Percentiles rank a stretch among this genome's conserved stretches.
These are phyloP conservation scores for Branchinecta lindahli DNA, from an alignment of 1,140 invertebrate species.

Conservation along the genomic window DNA sequence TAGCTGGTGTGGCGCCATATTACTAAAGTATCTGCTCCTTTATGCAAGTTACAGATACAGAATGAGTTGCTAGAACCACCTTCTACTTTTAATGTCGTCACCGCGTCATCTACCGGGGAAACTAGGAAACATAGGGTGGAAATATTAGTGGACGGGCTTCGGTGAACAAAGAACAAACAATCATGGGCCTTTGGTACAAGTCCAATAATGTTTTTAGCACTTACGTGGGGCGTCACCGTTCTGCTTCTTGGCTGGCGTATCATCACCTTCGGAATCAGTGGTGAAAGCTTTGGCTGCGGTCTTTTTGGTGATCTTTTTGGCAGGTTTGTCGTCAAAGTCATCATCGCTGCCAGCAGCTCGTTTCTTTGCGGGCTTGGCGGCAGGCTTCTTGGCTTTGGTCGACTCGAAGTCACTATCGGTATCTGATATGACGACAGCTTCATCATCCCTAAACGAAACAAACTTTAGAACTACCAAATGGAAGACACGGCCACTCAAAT, in stretches of 20 bases:
- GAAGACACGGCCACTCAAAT: slow-evolving; percentile 17
- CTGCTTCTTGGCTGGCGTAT: background rate
- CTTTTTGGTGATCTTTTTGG: slow-evolving; percentile 4
- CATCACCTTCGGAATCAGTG: background rate
- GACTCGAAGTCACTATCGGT: slow-evolving; percentile 17
- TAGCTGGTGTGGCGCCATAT: no score
- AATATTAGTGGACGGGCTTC: no score
- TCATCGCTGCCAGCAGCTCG: background rate
- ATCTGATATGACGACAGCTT: slow-evolving; percentile 18
- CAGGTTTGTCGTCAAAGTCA: background rate
- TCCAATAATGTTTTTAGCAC: no score
- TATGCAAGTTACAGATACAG: no score
- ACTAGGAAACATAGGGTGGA: no score
- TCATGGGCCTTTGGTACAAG: no score
- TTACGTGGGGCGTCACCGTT: background rate
- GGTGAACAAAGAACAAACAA: no score
- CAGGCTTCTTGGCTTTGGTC: slow-evolving; percentile 17
- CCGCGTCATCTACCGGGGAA: no score
- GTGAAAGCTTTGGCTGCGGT: background rate
- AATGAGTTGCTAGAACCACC: no score
- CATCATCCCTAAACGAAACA: slow-evolving; percentile 17
- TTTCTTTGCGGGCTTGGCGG: background rate
- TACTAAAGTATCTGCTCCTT: no score
- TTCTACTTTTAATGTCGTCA: no score
- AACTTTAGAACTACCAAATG: slow-evolving; percentile 20